These are phyloP conservation scores for Antidorcas marsupialis DNA, from an alignment of 2,113 vertebrate species.

Conservation along the genomic window DNA sequence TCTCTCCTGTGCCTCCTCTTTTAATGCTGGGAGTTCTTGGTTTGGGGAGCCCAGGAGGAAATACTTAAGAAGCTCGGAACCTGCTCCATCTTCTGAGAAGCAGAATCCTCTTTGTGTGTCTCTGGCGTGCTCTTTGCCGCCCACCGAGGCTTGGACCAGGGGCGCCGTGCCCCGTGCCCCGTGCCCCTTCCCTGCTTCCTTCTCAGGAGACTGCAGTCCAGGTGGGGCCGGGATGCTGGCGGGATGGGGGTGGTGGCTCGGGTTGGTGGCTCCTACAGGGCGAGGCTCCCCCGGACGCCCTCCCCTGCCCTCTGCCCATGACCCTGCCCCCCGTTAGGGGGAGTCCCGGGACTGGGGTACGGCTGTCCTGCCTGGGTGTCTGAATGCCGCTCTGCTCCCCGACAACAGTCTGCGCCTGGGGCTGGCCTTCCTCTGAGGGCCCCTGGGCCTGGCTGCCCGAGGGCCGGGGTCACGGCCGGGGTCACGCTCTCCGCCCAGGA, in stretches of 20 bases:
- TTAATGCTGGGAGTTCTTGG: background rate
- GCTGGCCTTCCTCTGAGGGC: background rate
- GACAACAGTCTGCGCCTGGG: fast-evolving
- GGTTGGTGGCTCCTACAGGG: background rate
- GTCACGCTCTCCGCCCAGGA: background rate
- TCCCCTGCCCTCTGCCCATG: background rate
- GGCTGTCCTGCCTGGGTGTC: background rate
- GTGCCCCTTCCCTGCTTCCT: fast-evolving
- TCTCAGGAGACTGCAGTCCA: background rate
- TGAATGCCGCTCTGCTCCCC: background rate
- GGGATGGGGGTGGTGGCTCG: background rate
- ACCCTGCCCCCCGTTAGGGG: fast-evolving
- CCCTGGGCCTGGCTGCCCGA: background rate
- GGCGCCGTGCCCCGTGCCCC: fast-evolving
- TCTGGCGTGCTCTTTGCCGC: background rate
- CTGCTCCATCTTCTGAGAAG: background rate
- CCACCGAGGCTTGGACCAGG: fast-evolving
- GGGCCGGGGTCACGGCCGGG: too few relatives aligned
- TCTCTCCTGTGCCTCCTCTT: background rate
- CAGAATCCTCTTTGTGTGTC: background rate
- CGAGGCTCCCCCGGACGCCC: background rate
- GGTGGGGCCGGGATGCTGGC: background rate
- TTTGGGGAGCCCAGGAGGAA: background rate
- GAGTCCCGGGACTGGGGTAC: background rate
- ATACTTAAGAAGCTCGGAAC: fast-evolving